These are phyloP conservation scores for Podotricha telesiphe DNA, from an alignment of 2,888 invertebrate genomes.

Conservation along the genomic window DNA sequence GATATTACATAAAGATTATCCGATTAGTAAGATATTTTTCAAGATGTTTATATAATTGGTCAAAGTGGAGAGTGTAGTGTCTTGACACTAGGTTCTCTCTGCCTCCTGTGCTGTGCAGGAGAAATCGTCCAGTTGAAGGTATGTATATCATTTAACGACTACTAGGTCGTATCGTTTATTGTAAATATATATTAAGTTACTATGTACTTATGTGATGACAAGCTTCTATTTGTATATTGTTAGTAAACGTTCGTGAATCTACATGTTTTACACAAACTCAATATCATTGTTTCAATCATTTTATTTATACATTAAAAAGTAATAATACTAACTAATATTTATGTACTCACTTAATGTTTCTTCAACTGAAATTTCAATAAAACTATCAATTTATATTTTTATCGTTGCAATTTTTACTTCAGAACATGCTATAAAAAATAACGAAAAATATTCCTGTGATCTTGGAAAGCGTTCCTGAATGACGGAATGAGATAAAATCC, in stretches of 20 bases:
- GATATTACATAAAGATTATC: too few relatives aligned
- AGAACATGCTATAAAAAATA: neutral
- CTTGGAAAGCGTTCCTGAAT: constrained; percentile 10
- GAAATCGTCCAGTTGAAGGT: too few relatives aligned
- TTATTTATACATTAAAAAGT: neutral
- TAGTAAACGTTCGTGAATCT: neutral
- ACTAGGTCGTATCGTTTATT: neutral
- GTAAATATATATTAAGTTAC: constrained; percentile 7
- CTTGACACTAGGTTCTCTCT: too few relatives aligned
- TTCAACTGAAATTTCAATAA: too few relatives aligned
- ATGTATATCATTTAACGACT: neutral
- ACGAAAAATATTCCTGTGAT: constrained; percentile 48
- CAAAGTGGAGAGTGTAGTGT: too few relatives aligned
- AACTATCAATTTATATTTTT: neutral
- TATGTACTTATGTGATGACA: constrained; percentile 42
- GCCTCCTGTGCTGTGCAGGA: too few relatives aligned
- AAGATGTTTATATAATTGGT: too few relatives aligned
- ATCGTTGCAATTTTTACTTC: neutral
- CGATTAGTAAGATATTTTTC: too few relatives aligned
- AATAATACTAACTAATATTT: too few relatives aligned
- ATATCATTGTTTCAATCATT: neutral
- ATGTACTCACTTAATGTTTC: too few relatives aligned
- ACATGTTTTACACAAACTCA: neutral
- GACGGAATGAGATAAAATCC: constrained; percentile 2
- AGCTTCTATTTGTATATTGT: constrained; percentile 2